Base-by-base conservation (phyloP, 1,140 invertebrate species). In the Trichomalopsis sarcophagae region DNA sequence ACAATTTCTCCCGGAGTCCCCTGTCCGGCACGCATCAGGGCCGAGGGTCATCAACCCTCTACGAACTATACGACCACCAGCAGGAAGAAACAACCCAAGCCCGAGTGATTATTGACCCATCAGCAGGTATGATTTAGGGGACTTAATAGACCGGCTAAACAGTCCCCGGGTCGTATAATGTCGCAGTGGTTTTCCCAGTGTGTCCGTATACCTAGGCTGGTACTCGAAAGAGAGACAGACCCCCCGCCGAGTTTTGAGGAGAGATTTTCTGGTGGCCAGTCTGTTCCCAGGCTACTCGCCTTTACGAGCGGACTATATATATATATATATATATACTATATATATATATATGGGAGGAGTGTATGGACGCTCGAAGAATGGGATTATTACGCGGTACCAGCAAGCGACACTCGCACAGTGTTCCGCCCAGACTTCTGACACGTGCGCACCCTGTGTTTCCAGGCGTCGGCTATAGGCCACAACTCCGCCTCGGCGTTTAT, bases 311-410 rank as follows among this genome's bases (percentile, higher is more conserved):
- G 30, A 71, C 68, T 50, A 14, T 50, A 68, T 11, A 27, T n/a
- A n/a, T n/a, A n/a, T n/a, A n/a, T n/a, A n/a, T n/a, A n/a, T n/a
- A n/a, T n/a, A n/a, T n/a, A n/a, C n/a, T n/a, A n/a, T n/a, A n/a
- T n/a, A n/a, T n/a, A n/a, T n/a, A n/a, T n/a, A 14, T 4, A 14
- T 13, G 9, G 68, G 23, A 1, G 27, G 27, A 1, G 3, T n/a
- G 17, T n/a, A 17, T 62, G 55, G 14, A 7, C 6, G 30, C 27
- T n/a, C 23, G 2, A n/a, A 27, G 68, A 71, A 71, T 71, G 68
- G 68, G 13, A 71, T 71, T 71, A 71, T 71, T 71, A 33, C 68
- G 68, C 68, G 68, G 68, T 75, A 75, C 73, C 73, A 75, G 73
- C 73, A 75, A 71, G 27, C 73, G 36, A 1, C 13, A n/a, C 17